A percentile compares a stretch with the other conserved stretches of the same genome.
These are phyloP conservation scores for Portevinia maculata DNA, from an alignment of 2,888 invertebrate species.

Conservation along the genomic window DNA sequence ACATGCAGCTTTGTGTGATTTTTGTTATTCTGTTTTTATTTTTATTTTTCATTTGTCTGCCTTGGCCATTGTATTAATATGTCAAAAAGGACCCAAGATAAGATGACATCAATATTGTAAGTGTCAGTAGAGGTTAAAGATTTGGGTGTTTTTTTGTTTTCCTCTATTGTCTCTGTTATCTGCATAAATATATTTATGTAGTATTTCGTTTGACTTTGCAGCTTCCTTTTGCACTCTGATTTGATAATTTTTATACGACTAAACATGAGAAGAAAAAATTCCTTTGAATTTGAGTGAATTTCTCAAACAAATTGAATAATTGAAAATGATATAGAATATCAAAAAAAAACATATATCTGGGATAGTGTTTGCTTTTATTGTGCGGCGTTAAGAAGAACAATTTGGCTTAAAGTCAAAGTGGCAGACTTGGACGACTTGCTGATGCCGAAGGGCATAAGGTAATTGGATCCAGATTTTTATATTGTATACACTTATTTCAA, in stretches of 20 bases:
- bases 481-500: neutral
- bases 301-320: slow-evolving; percentile 28
- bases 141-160: slow-evolving; percentile 10
- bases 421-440: neutral
- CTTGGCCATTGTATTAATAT: slow-evolving; percentile 52
- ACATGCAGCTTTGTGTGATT: slow-evolving; percentile 48
- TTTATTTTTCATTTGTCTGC: slow-evolving; percentile 41
- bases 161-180: slow-evolving; percentile 5
- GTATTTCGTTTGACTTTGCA: slow-evolving; percentile 5
- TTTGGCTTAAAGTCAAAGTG: slow-evolving; percentile 14
- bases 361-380: slow-evolving; percentile 14
- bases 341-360: slow-evolving; percentile 16
- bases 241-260: slow-evolving; percentile 15
- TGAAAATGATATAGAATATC: slow-evolving; percentile 48
- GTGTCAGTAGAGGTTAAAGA: slow-evolving; percentile 49
- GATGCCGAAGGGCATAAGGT: neutral
- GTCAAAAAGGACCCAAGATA: slow-evolving; percentile 53
- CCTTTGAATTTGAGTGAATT: slow-evolving; percentile 5
- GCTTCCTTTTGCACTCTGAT: slow-evolving; percentile 31
- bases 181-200: slow-evolving; percentile 7
- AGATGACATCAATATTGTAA: slow-evolving; percentile 56
- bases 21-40: slow-evolving; percentile 48
- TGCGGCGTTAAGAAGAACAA: slow-evolving; percentile 4
- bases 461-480: slow-evolving; percentile 14
- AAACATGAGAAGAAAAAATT: neutral